Evolutionary conservation across 2,797 vertebrate species (phyloP).

Genomic region (Karalla daura): DNA sequence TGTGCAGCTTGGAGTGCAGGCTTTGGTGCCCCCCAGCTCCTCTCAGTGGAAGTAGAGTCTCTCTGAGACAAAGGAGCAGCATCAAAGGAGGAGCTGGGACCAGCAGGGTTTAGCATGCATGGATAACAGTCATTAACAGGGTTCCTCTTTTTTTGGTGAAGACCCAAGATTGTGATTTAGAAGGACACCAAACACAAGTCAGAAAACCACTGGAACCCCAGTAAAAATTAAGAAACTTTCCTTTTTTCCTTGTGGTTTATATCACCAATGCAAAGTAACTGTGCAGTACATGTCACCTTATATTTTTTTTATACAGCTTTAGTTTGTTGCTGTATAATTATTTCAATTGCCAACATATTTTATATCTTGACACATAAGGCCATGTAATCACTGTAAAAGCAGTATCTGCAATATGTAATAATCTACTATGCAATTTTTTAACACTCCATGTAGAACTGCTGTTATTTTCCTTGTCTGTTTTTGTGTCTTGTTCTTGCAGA

Average conservation of each 20-base stretch:
- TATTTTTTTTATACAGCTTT: no score
- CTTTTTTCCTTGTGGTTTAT: not conserved
- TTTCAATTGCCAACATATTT: no score
- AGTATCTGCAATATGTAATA: no score
- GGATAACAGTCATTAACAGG: constrained; percentile 22
- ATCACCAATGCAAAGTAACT: no score
- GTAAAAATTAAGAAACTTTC: not conserved
- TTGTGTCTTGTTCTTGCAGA: no score
- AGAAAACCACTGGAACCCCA: not conserved
- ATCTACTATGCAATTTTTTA: no score
- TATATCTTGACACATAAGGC: no score
- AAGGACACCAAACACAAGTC: not conserved
- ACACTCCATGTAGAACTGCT: no score
- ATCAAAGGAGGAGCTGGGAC: constrained; percentile 35
- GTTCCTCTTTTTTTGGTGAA: not conserved
- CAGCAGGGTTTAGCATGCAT: constrained; percentile 23
- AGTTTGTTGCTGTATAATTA: no score
- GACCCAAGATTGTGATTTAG: not conserved
- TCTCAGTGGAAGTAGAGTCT: constrained; percentile 79
- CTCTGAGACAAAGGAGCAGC: constrained; percentile 78
- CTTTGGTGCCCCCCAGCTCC: constrained; percentile 88
- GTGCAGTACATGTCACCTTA: no score
- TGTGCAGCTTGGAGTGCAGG: constrained; percentile 71
- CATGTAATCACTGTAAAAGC: no score
- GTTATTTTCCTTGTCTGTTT: no score